These are phyloP conservation scores for Coregonus clupeaformis DNA, from an alignment of 2,113 vertebrate genomes.

Conservation along the genomic window DNA sequence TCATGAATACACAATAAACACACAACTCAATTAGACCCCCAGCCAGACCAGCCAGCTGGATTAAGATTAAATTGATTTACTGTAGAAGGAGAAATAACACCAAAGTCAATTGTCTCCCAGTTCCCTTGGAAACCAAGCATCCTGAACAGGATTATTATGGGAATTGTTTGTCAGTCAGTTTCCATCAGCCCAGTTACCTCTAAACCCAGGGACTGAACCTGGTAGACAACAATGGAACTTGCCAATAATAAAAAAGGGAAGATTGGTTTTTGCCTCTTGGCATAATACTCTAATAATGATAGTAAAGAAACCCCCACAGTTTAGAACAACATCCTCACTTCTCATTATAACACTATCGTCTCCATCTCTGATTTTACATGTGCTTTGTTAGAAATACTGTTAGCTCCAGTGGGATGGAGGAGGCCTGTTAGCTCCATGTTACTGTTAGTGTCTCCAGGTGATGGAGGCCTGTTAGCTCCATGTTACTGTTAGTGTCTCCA, in stretches of 20 bases:
- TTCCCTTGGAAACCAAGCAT: constrained; percentile 41
- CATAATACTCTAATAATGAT: constrained; percentile 27
- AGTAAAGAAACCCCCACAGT: constrained; percentile 25
- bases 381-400: not conserved
- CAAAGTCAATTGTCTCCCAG: constrained; percentile 30
- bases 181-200: constrained; percentile 24
- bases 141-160: constrained; percentile 45
- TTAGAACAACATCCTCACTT: constrained; percentile 1
- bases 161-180: constrained; percentile 41
- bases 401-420: too few species aligned
- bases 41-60: constrained; percentile 33
- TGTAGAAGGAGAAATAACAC: not conserved
- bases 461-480: too few species aligned
- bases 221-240: constrained; percentile 24
- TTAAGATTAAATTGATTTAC: constrained; percentile 54
- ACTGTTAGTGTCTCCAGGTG: too few species aligned
- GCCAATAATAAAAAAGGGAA: too few species aligned
- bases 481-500: too few species aligned
- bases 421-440: too few species aligned
- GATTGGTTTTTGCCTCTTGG: constrained; percentile 52
- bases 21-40: constrained; percentile 42
- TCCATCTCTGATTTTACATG: not conserved
- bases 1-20: constrained; percentile 14
- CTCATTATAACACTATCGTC: constrained; percentile 1
- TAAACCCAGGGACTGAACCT: constrained; percentile 14